Conservation (phyloP, 1,140 invertebrate genomes). For the Penaeus chinensis region DNA sequence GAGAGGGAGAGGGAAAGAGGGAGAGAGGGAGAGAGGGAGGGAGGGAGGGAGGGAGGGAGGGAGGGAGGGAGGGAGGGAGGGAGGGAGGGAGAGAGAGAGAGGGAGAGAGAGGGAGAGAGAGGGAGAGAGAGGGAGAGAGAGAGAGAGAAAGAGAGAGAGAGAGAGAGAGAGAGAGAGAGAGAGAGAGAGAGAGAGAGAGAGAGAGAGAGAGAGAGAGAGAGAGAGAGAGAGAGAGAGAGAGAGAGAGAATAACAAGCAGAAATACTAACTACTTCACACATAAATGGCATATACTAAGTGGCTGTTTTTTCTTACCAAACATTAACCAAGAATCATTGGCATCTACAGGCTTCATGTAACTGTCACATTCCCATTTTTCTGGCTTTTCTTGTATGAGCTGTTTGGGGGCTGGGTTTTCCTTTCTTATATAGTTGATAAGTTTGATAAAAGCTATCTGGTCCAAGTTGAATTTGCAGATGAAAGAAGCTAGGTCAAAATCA, state of each 20-base stretch:
- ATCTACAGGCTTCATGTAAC: slow-evolving; percentile 80
- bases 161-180: slow-evolving; percentile 71
- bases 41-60: too few relatives aligned
- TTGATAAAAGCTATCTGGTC: slow-evolving; percentile 73
- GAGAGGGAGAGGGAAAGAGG: too few relatives aligned
- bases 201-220: background rate
- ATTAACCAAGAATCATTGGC: slow-evolving; percentile 86
- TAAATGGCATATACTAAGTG: slow-evolving; percentile 25
- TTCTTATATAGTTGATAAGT: slow-evolving; percentile 87
- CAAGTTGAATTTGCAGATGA: slow-evolving; percentile 20
- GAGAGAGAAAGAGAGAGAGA: slow-evolving; percentile 66
- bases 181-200: slow-evolving; percentile 63
- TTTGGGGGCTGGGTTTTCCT: slow-evolving; percentile 73
- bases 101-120: background rate
- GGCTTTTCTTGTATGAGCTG: slow-evolving; percentile 69
- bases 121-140: background rate
- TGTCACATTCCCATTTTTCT: slow-evolving; percentile 76
- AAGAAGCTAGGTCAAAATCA: slow-evolving; percentile 25
- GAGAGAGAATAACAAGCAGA: background rate
- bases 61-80: background rate
- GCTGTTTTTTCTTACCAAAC: slow-evolving; percentile 75
- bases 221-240: background rate
- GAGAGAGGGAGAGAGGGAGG: too few relatives aligned
- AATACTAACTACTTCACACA: background rate
- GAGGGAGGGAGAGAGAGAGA: background rate